Percentiles rank a stretch among this genome's conserved stretches.
These are phyloP conservation scores for Bos indicus DNA, from an alignment of 2,113 vertebrate species.

Conservation along the genomic window DNA sequence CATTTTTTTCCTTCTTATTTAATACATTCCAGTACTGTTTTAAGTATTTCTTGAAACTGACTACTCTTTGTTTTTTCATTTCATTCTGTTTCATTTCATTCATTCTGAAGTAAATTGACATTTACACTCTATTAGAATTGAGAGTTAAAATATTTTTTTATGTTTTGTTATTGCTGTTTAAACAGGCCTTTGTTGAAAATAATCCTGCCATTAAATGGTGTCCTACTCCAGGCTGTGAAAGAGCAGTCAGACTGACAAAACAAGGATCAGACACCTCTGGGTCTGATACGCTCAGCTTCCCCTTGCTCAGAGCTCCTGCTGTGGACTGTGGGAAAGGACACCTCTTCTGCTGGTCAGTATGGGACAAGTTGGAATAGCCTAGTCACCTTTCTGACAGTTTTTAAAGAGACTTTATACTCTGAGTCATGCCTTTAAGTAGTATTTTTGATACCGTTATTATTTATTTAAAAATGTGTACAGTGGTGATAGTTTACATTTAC, in stretches of 20 bases:
- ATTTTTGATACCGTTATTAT: conserved; percentile 2
- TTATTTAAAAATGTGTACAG: background rate
- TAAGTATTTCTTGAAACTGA: conserved; percentile 37
- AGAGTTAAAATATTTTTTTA: conserved; percentile 53
- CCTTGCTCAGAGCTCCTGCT: conserved; percentile 93
- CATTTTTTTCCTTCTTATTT: conserved; percentile 17
- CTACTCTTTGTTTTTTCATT: conserved; percentile 9
- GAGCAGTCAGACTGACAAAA: conserved; percentile 93
- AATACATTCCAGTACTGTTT: background rate
- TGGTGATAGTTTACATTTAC: background rate
- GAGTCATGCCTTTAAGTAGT: background rate
- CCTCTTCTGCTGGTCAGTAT: conserved; percentile 97
- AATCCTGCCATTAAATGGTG: conserved; percentile 99
- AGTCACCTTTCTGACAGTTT: background rate
- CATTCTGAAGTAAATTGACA: conserved; percentile 1
- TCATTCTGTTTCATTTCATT: background rate
- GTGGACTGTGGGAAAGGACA: conserved; percentile 98
- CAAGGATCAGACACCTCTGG: conserved; percentile 88
- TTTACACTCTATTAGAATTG: background rate
- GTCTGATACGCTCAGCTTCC: conserved; percentile 90
- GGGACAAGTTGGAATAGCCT: background rate
- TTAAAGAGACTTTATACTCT: background rate
- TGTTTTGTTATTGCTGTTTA: conserved; percentile 34
- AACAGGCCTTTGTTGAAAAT: conserved; percentile 98
- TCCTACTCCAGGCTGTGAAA: conserved; percentile 93